Evolutionary conservation across 2,797 vertebrate genomes (phyloP).

Genomic region (Agapornis canus): DNA sequence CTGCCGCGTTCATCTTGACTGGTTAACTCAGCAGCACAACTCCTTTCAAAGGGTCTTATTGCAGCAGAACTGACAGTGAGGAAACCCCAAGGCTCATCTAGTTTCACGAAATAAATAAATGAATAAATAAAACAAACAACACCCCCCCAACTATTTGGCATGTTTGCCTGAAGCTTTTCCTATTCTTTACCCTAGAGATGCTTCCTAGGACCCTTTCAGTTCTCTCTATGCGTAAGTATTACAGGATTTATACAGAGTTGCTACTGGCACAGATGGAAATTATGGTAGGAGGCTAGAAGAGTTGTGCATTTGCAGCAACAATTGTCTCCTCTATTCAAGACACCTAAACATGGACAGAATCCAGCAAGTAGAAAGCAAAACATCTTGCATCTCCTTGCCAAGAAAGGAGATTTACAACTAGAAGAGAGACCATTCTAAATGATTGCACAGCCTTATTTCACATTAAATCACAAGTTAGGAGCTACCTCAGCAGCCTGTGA

Average conservation of each 20-base stretch:
- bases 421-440: not conserved
- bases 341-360: not conserved
- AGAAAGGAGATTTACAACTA: not conserved
- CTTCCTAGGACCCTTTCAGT: not conserved
- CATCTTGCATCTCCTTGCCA: not conserved
- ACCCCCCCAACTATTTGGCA: not conserved
- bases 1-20: not conserved
- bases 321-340: not conserved
- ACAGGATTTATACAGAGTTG: not conserved
- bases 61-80: not conserved
- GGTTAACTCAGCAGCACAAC: not conserved
- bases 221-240: not conserved
- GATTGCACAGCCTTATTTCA: constrained; percentile 9
- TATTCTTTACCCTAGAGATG: not conserved
- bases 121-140: not conserved
- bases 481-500: not conserved
- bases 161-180: not conserved
- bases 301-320: not conserved
- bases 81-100: not conserved
- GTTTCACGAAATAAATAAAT: not conserved
- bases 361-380: not conserved
- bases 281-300: not conserved
- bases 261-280: not conserved
- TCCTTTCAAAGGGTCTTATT: not conserved
- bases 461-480: not conserved